Evolutionary conservation across 2,113 vertebrate genomes (phyloP).

Genomic region (Morone chrysops): DNA sequence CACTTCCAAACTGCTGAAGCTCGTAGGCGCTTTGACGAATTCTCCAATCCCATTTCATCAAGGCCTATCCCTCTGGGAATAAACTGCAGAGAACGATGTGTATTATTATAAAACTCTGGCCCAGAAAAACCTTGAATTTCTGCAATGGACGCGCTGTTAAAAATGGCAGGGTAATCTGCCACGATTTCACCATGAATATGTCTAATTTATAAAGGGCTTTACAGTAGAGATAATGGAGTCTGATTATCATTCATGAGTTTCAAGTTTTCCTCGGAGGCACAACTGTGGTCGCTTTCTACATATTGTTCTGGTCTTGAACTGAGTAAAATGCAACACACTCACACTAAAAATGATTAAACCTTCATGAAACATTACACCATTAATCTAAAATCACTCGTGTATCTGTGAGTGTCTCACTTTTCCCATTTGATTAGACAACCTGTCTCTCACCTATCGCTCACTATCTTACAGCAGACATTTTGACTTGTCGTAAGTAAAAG

Average conservation of each 20-base stretch:
- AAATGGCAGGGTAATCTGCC: constrained; percentile 27
- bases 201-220: constrained; percentile 43
- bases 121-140: constrained; percentile 27
- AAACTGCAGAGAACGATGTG: constrained; percentile 40
- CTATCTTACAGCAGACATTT: not conserved
- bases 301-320: constrained; percentile 14
- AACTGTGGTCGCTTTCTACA: constrained; percentile 7
- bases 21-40: constrained; percentile 41
- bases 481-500: not conserved
- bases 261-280: constrained; percentile 48
- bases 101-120: constrained; percentile 36
- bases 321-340: constrained; percentile 11
- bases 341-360: constrained; percentile 32
- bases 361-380: constrained; percentile 24
- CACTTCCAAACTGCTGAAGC: constrained; percentile 45
- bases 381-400: constrained; percentile 16
- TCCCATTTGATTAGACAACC: constrained; percentile 16
- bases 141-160: not conserved
- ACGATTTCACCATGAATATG: constrained; percentile 39
- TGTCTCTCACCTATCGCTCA: not conserved
- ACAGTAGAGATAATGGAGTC: constrained; percentile 48
- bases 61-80: constrained; percentile 46
- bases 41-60: constrained; percentile 55
- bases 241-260: constrained; percentile 60
- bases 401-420: not conserved